phyloP scores from a whole-genome alignment of 2,113 vertebrate genomes.

The Cyanistes caeruleus region DNA sequence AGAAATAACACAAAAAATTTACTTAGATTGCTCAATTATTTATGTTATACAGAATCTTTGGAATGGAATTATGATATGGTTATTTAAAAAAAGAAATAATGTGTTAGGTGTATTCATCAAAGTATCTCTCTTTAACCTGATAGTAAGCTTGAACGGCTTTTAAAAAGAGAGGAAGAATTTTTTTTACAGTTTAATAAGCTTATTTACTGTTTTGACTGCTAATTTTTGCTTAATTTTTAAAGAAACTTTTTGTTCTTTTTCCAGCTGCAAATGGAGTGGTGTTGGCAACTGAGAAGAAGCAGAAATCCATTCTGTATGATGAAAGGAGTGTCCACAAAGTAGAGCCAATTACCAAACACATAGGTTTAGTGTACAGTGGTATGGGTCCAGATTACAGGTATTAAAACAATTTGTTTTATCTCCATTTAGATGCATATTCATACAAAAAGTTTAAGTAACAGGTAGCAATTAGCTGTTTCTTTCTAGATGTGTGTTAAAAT shows the following conservation, averaged over 20 bases:
- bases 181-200: background rate
- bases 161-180: background rate
- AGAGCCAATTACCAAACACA: conserved; percentile 97
- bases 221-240: background rate
- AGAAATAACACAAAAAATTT: background rate
- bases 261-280: conserved; percentile 96
- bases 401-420: background rate
- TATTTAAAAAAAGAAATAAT: background rate
- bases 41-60: background rate
- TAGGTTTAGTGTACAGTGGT: conserved; percentile 98
- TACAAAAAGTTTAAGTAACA: background rate
- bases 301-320: conserved; percentile 97
- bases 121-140: background rate
- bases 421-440: background rate
- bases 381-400: conserved; percentile 99
- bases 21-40: background rate
- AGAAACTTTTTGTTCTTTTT: conserved; percentile 12
- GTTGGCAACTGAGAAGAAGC: conserved; percentile 97
- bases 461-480: background rate
- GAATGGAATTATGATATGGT: background rate
- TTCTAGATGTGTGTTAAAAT: background rate
- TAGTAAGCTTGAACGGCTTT: background rate
- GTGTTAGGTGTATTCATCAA: background rate
- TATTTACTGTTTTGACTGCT: background rate
- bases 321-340: conserved; percentile 99